Percentiles rank a stretch among this genome's conserved stretches.
These are phyloP conservation scores for Pelodytes ibericus DNA, from an alignment of 2,797 vertebrate genomes.

Conservation along the genomic window DNA sequence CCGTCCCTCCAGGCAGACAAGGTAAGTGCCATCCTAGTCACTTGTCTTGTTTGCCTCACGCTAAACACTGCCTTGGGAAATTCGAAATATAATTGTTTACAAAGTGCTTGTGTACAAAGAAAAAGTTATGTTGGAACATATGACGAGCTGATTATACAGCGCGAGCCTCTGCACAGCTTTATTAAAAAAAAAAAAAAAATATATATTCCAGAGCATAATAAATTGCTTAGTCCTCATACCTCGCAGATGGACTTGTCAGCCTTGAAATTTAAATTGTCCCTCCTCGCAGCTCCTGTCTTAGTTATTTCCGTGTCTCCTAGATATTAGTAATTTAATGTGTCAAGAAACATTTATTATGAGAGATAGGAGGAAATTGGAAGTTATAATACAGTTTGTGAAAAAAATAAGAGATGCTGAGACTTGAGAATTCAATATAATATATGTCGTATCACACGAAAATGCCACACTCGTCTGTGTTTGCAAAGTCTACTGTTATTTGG, in stretches of 20 bases:
- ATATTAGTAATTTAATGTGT: slow-evolving; percentile 15
- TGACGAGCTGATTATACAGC: slow-evolving; percentile 1
- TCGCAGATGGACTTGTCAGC: slow-evolving; percentile 20
- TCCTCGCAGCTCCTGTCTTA: slow-evolving; percentile 27
- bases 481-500: too few species aligned
- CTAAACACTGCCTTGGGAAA: too few species aligned
- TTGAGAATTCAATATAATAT: too few species aligned
- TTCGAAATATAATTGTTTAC: background rate
- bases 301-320: slow-evolving; percentile 24
- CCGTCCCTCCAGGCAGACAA: too few species aligned
- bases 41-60: too few species aligned
- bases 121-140: background rate
- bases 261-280: slow-evolving; percentile 22
- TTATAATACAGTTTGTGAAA: background rate
- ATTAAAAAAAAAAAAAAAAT: too few species aligned
- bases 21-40: too few species aligned
- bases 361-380: slow-evolving; percentile 24
- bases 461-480: too few species aligned
- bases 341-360: slow-evolving; percentile 27
- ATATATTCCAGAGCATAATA: slow-evolving; percentile 26
- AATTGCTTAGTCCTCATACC: slow-evolving; percentile 20
- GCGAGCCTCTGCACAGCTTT: slow-evolving; percentile 10
- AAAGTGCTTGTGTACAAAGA: background rate
- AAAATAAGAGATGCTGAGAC: background rate
- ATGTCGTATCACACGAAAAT: too few species aligned